phyloP scores from a whole-genome alignment of 1,140 invertebrate species.

The Hypothenemus hampei region DNA sequence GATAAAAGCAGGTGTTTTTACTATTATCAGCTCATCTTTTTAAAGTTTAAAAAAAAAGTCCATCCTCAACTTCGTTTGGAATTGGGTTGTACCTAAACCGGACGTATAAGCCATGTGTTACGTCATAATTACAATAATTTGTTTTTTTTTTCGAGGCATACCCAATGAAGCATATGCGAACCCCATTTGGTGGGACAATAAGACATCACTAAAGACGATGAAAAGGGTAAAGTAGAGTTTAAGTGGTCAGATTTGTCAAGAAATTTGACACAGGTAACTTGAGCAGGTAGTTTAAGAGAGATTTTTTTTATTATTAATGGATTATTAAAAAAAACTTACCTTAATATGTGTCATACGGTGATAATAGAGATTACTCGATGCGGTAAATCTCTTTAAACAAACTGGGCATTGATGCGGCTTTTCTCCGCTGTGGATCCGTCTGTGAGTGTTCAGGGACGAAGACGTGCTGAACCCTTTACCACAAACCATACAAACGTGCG shows the following conservation, averaged over 20 bases:
- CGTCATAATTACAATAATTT: slow-evolving; percentile 41
- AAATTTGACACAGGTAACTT: slow-evolving; percentile 22
- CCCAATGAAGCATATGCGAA: slow-evolving; percentile 34
- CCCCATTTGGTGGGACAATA: slow-evolving; percentile 27
- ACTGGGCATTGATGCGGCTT: slow-evolving; percentile 88
- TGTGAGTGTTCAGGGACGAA: slow-evolving; percentile 91
- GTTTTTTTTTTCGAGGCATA: slow-evolving; percentile 28
- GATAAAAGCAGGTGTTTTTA: slow-evolving; percentile 30
- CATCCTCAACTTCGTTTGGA: slow-evolving; percentile 31
- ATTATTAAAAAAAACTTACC: slow-evolving; percentile 54
- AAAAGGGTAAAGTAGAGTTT: slow-evolving; percentile 35
- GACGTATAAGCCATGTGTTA: slow-evolving; percentile 33
- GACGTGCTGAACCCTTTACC: slow-evolving; percentile 94
- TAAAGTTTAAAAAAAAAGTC: slow-evolving; percentile 28
- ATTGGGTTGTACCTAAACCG: slow-evolving; percentile 7
- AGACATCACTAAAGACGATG: slow-evolving; percentile 31
- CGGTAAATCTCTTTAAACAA: slow-evolving; percentile 94
- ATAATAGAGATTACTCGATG: slow-evolving; percentile 94
- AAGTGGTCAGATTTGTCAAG: slow-evolving; percentile 35
- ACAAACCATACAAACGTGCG: slow-evolving; percentile 93
- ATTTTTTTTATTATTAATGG: slow-evolving; percentile 9
- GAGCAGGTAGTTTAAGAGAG: slow-evolving; percentile 35
- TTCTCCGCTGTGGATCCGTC: slow-evolving; percentile 93
- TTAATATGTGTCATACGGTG: slow-evolving; percentile 98
- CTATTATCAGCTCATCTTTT: slow-evolving; percentile 20